Conservation (phyloP, 2,888 invertebrate genomes). For the Beris morrisii region DNA sequence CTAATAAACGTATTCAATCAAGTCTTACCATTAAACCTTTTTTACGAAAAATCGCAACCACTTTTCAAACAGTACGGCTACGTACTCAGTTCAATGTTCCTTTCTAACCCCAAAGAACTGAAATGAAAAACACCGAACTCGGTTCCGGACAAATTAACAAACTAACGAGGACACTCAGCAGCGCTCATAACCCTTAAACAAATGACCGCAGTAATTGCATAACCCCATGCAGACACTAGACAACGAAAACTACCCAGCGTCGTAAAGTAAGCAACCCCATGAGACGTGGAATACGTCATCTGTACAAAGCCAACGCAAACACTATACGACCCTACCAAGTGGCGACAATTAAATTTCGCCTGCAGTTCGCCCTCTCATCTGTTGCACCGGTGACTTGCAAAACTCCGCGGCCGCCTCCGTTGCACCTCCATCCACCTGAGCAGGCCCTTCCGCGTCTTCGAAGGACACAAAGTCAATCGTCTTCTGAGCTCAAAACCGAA, state of each 20-base stretch:
- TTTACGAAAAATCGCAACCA: too few species aligned
- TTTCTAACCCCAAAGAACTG: too few species aligned
- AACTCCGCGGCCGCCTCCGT: background rate
- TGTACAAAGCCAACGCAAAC: background rate
- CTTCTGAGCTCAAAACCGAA: slow-evolving; percentile 19
- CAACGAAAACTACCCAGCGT: background rate
- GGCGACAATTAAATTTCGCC: too few species aligned
- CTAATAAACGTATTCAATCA: too few species aligned
- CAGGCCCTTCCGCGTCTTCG: background rate
- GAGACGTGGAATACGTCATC: slow-evolving; percentile 6
- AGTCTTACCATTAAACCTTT: too few species aligned
- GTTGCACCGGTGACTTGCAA: too few species aligned
- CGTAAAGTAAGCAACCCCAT: background rate
- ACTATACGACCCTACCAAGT: too few species aligned
- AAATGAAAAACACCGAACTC: background rate
- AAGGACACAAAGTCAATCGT: slow-evolving; percentile 14
- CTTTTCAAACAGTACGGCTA: too few species aligned
- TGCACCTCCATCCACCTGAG: background rate
- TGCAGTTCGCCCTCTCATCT: background rate
- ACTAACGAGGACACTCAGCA: background rate
- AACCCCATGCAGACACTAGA: slow-evolving; percentile 34
- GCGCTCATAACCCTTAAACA: slow-evolving; percentile 21
- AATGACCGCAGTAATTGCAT: slow-evolving; percentile 36
- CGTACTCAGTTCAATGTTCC: too few species aligned
- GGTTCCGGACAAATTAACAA: slow-evolving; percentile 25